Conservation (phyloP, 2,113 vertebrate species). For the Lagenorhynchus albirostris region DNA sequence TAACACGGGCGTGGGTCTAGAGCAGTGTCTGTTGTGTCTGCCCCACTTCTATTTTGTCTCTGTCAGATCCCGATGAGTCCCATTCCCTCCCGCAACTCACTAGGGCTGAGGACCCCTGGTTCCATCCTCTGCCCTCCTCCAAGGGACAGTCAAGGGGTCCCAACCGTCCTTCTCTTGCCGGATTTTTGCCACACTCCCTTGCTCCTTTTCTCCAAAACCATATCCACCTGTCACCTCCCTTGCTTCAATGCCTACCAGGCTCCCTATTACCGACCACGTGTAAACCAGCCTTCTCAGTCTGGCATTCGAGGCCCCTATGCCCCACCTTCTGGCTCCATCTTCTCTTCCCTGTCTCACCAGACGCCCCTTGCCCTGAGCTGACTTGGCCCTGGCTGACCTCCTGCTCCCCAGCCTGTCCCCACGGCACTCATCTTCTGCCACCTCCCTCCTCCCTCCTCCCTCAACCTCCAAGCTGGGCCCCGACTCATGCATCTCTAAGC, state of each 20-base stretch:
- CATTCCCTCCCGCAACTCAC: neutral
- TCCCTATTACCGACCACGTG: neutral
- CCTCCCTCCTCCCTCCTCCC: neutral
- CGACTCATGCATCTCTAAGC: neutral
- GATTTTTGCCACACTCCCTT: neutral
- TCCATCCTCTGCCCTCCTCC: neutral
- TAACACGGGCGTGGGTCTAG: neutral
- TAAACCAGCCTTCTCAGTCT: neutral
- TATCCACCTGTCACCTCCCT: neutral
- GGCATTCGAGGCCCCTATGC: neutral
- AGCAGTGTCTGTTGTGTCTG: accelerated
- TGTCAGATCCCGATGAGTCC: neutral
- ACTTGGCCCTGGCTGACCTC: neutral
- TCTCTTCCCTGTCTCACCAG: neutral
- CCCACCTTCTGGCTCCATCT: neutral
- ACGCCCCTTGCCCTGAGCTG: neutral
- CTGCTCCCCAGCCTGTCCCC: neutral
- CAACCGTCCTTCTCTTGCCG: neutral
- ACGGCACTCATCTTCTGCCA: neutral
- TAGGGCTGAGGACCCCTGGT: neutral
- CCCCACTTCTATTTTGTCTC: neutral
- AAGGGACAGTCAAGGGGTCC: neutral
- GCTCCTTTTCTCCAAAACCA: neutral
- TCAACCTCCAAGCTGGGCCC: neutral
- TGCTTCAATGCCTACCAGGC: neutral